Conservation (phyloP, 2,113 vertebrate genomes). For the Trematocara macrostoma region DNA sequence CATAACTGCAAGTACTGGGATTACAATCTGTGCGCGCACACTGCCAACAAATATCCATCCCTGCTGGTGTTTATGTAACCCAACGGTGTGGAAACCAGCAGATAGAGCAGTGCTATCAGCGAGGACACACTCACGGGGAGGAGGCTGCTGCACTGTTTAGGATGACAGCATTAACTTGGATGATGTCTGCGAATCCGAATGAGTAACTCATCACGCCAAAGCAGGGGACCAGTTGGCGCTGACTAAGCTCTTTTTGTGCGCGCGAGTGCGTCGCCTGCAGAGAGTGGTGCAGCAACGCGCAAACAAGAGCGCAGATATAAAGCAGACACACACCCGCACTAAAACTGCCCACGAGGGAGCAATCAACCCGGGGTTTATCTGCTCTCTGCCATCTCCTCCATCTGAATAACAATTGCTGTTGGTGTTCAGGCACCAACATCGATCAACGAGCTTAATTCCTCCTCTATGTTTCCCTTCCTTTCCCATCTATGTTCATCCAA, state of each 20-base stretch:
- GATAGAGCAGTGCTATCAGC: not conserved
- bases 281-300: constrained; percentile 18
- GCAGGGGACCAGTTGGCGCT: constrained; percentile 52
- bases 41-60: not conserved
- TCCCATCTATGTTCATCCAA: not conserved
- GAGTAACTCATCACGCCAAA: constrained; percentile 39
- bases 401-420: constrained; percentile 61
- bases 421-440: constrained; percentile 27
- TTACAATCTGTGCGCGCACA: not conserved
- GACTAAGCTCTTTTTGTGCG: constrained; percentile 55
- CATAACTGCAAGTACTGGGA: not conserved
- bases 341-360: constrained; percentile 35
- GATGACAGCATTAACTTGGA: constrained; percentile 7
- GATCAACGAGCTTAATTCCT: constrained; percentile 25
- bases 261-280: constrained; percentile 14
- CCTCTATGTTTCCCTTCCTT: not conserved
- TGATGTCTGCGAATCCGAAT: constrained; percentile 3
- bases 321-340: constrained; percentile 17
- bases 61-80: constrained; percentile 18
- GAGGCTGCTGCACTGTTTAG: constrained; percentile 17
- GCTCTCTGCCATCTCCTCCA: not conserved
- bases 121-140: not conserved
- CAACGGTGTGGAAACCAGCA: not conserved
- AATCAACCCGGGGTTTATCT: constrained; percentile 43
- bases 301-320: constrained; percentile 6